phyloP scores from a whole-genome alignment of 2,888 invertebrate species.

The Gari tellinella region DNA sequence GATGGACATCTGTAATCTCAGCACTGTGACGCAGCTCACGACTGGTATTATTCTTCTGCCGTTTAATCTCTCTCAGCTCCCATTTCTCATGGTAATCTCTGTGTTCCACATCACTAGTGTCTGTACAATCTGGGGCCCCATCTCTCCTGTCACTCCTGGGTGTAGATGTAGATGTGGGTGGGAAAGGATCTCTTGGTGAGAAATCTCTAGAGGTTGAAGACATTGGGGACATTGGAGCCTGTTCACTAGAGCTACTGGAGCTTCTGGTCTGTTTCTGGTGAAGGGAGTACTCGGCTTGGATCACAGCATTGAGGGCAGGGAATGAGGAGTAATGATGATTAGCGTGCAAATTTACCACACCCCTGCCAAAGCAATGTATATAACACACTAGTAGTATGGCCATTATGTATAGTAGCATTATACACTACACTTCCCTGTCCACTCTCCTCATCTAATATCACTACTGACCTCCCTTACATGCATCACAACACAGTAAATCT shows the following conservation, averaged over 20 bases:
- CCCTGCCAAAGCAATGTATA: constrained; percentile 69
- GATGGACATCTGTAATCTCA: constrained; percentile 33
- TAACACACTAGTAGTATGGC: background rate
- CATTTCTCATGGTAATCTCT: constrained; percentile 45
- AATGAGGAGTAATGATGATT: constrained; percentile 75
- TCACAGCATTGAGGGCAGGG: constrained; percentile 74
- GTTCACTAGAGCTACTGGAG: constrained; percentile 51
- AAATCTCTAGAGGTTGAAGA: constrained; percentile 2
- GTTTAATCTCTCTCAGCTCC: constrained; percentile 53
- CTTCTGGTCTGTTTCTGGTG: constrained; percentile 44
- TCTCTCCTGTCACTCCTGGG: background rate
- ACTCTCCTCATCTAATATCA: too few species aligned
- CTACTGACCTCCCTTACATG: too few species aligned
- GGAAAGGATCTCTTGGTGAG: constrained; percentile 12
- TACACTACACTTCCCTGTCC: too few species aligned
- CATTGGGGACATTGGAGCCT: constrained; percentile 27
- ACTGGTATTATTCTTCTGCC: constrained; percentile 22
- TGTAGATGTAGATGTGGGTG: background rate
- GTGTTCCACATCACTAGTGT: constrained; percentile 36
- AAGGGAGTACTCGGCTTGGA: constrained; percentile 64
- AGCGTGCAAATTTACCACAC: constrained; percentile 75
- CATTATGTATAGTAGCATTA: background rate
- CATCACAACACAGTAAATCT: too few species aligned
- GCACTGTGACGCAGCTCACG: constrained; percentile 10
- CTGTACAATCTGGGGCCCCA: background rate